Base-by-base conservation (phyloP, 1,140 invertebrate species). In the Pectinophora gossypiella region DNA sequence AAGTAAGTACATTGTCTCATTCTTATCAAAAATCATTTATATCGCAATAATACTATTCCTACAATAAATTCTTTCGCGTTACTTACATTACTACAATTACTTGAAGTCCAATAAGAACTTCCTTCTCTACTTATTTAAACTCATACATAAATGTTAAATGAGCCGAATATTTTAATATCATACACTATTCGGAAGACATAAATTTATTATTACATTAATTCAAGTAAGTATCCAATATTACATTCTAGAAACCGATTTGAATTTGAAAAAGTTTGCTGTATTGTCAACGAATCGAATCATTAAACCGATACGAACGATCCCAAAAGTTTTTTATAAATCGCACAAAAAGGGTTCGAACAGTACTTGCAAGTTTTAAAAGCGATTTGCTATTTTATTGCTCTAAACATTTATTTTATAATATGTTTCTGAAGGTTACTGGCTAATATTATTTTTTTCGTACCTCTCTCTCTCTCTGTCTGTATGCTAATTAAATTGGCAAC, bases 151-250 rank as follows among this genome's bases (percentile, higher is more conserved):
- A 44, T 69, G 53, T 64, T 62, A 54, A 65, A 63, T 70, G 68
- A 76, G 68, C 71, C 73, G 62, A 82, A 79, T 69, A 68, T 52
- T 57, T 73, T 73, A 76, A 56, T 62, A 65, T 76, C 76, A 84
- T 64, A 76, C 58, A 67, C 78, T 84, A 84, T 71, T 63, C 80
- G 83, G 83, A 86, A 86, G 83, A 86, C 83, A 56, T 68, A 80
- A 85, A 79, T 86, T 86, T 80, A 79, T 83, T 84, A 69, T 74
- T 65, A 71, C 48, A 58, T 47, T 53, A 35, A 38, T 27, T n/a
- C n/a, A n/a, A n/a, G n/a, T 40, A 40, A 57, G 43, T 62, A 54
- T 59, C 23, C 53, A 60, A 43, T 50, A 56, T 61, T 59, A 61
- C 40, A 51, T 23, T 48, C 55, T 59, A 40, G 16, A 2, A 40